Conservation (phyloP, 2,113 vertebrate genomes). For the Rhinoptilus africanus region DNA sequence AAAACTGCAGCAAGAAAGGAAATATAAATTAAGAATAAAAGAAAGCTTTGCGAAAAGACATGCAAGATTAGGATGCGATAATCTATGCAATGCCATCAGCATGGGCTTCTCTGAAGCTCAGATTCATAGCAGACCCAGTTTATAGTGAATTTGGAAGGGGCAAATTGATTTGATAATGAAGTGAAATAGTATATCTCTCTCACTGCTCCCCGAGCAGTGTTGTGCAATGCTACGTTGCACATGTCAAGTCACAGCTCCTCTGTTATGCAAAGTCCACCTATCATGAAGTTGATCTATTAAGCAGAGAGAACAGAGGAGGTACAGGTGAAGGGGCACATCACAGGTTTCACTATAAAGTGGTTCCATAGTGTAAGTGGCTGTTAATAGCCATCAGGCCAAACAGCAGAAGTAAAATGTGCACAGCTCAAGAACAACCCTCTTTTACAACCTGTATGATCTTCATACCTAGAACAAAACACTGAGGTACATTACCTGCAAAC, state of each 20-base stretch:
- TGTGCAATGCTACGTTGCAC: background rate
- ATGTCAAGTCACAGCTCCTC: background rate
- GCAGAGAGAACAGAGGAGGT: background rate
- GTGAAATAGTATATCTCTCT: background rate
- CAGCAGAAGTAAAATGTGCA: constrained; percentile 49
- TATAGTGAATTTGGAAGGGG: constrained; percentile 30
- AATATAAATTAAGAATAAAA: constrained; percentile 64
- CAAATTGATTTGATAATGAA: background rate
- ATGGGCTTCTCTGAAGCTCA: background rate
- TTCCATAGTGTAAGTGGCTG: constrained; percentile 17
- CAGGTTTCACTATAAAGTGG: constrained; percentile 58
- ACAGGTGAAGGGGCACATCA: background rate
- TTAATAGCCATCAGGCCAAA: constrained; percentile 37
- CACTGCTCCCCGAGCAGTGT: background rate
- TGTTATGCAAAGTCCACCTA: background rate
- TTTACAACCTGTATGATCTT: background rate
- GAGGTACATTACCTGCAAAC: background rate
- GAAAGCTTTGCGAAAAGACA: constrained; percentile 54
- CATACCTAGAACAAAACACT: background rate
- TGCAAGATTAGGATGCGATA: constrained; percentile 71
- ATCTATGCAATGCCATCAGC: constrained; percentile 37
- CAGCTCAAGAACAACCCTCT: background rate
- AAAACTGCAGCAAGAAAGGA: constrained; percentile 78
- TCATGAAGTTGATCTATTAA: background rate
- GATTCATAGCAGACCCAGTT: constrained; percentile 46